phyloP scores from a whole-genome alignment of 2,113 vertebrate species.

The Cryptomyrus ogoouensis region DNA sequence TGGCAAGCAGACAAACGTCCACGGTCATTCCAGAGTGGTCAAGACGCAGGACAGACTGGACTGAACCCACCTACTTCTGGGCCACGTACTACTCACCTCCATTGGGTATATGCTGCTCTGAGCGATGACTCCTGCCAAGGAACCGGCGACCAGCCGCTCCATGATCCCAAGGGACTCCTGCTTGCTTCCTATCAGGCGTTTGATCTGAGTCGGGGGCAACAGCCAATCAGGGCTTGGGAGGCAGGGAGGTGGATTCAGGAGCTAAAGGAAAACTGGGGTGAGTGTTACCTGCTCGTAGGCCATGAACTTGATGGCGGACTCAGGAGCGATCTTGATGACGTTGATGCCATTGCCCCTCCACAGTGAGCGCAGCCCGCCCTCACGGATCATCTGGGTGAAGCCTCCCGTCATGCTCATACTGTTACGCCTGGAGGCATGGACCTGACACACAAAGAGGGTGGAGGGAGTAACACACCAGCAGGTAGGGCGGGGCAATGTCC shows the following conservation, averaged over 20 bases:
- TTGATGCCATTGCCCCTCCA: constrained; percentile 96
- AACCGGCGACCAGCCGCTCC: constrained; percentile 81
- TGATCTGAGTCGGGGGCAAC: constrained; percentile 64
- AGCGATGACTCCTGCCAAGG: constrained; percentile 82
- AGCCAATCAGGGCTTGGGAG: neutral
- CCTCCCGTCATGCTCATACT: constrained; percentile 82
- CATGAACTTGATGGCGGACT: constrained; percentile 96
- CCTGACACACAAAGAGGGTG: constrained; percentile 54
- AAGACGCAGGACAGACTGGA: neutral
- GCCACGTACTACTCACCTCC: constrained; percentile 70
- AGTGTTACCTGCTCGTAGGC: constrained; percentile 84
- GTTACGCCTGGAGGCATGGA: constrained; percentile 85
- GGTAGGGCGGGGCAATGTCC: neutral
- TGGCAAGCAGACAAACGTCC: constrained; percentile 31
- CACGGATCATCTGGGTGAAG: constrained; percentile 84
- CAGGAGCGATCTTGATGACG: constrained; percentile 88
- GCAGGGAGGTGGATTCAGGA: neutral
- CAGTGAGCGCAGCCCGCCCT: constrained; percentile 78
- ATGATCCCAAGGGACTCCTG: constrained; percentile 75
- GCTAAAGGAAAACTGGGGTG: neutral
- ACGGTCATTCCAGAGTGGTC: neutral
- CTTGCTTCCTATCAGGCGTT: constrained; percentile 76
- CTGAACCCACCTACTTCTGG: neutral
- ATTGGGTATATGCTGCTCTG: constrained; percentile 96
- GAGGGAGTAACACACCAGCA: neutral